Evolutionary conservation across 2,797 vertebrate species (phyloP), one percentile per base, ranked within the genome.

Genomic region (Pipistrellus kuhlii): DNA sequence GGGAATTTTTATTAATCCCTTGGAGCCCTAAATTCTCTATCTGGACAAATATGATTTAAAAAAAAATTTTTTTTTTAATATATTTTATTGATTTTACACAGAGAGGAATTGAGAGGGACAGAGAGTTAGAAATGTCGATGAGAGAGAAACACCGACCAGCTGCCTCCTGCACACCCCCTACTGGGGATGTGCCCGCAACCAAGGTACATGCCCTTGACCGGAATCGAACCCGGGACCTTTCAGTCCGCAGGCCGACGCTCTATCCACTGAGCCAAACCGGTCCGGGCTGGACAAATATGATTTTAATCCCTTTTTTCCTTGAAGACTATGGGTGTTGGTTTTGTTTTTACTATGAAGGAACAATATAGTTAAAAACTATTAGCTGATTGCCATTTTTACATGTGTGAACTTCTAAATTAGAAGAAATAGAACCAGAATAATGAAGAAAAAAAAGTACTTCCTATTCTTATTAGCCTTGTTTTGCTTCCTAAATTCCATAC

Each of bases 381-480:
- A 55, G 3, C 53, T 80, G 27, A 51, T 41, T 77, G 6, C 18
- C 35, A 75, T 57, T 80, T 96, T 92, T 32, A 68, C n/a, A 12
- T 38, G 17, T 73, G 71, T 88, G 32, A 96, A 59, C 18, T 91
- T 92, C 35, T 91, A 92, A 94, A 92, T 44, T 82, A 83, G 23
- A 94, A 81, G 27, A 87, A 82, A 30, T n/a, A 78, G 64, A 13
- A 48, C 5, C 44, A 71, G 8, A 32, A n/a, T 35, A 64, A 85
- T 66, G 46, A 12, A 38, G 5, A 66, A 15, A 10, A 86, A 91
- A 81, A 15, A 88, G 32, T 48, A 30, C 3, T 23, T 53, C 14
- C 14, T 51, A 32, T 5, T 83, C 87, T 51, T 73, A 68, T 69
- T 93, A 51, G 12, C 48, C 18, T 23, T 75, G 66, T 12, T 51